A percentile compares a stretch with the other conserved stretches of the same genome.
Conservation (phyloP, 53 echinoderm and acorn worm species). For the Echinometra lucunter region DNA sequence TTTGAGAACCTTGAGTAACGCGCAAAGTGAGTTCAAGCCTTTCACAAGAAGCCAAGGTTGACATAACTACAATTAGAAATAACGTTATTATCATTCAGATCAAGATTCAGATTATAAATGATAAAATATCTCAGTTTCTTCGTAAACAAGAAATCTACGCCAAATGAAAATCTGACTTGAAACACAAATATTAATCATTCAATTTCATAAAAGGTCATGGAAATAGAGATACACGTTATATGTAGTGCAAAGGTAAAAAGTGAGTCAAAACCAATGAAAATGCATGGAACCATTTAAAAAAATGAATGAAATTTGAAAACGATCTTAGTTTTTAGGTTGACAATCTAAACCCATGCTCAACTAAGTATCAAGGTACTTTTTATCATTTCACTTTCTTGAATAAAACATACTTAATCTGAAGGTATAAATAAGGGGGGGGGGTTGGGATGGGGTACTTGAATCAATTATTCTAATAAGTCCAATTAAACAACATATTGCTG, state of each 20-base stretch:
- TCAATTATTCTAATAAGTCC: neutral
- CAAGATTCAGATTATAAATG: no score
- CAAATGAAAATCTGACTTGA: no score
- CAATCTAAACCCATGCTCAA: neutral
- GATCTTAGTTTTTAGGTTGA: neutral
- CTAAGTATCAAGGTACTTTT: neutral
- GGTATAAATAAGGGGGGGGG: neutral
- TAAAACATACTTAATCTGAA: neutral
- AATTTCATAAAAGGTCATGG: neutral
- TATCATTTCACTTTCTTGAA: neutral
- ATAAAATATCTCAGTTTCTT: no score
- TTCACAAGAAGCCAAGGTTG: no score
- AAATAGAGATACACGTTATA: neutral
- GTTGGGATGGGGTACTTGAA: neutral
- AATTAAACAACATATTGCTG: neutral
- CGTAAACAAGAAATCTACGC: no score
- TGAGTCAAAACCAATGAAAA: neutral
- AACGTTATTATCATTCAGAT: no score
- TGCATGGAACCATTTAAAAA: neutral
- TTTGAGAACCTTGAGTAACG: no score
- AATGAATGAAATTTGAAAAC: neutral
- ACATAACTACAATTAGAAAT: no score
- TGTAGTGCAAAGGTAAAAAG: conserved; percentile 12
- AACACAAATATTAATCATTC: neutral
- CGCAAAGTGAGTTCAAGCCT: no score